Conservation (phyloP, 2,113 vertebrate genomes). For the Mola mola region DNA sequence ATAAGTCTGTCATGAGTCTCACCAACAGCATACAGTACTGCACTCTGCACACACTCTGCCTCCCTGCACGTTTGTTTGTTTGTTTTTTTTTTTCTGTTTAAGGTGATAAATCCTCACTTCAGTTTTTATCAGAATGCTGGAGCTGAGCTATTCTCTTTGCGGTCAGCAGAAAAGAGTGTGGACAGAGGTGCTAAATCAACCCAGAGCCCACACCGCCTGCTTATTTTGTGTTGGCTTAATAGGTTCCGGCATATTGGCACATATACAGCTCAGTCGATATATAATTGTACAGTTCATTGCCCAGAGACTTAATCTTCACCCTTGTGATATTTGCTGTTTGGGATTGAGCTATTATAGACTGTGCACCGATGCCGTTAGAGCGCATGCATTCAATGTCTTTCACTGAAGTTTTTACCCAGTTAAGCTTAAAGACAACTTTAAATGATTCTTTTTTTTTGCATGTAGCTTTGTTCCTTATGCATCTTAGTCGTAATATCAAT, state of each 20-base stretch:
- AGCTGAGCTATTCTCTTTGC: constrained; percentile 61
- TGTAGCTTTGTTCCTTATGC: too few species aligned
- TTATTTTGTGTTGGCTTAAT: constrained; percentile 70
- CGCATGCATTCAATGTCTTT: too few species aligned
- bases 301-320: constrained; percentile 58
- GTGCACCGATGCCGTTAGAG: background rate
- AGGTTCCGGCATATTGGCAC: constrained; percentile 71
- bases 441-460: too few species aligned
- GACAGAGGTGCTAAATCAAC: constrained; percentile 70
- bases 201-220: constrained; percentile 32
- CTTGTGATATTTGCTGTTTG: constrained; percentile 29
- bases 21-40: too few species aligned
- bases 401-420: too few species aligned
- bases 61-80: constrained; percentile 5
- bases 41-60: constrained; percentile 25
- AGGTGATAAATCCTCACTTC: constrained; percentile 63
- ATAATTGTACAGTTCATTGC: constrained; percentile 66
- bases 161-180: constrained; percentile 65
- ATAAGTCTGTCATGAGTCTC: too few species aligned
- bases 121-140: constrained; percentile 57
- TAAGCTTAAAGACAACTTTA: too few species aligned
- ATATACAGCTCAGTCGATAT: constrained; percentile 66
- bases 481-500: too few species aligned
- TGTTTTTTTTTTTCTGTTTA: too few species aligned
- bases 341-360: constrained; percentile 24